A percentile compares a stretch with the other conserved stretches of the same genome.
These are phyloP conservation scores for Lasioglossum baleicum DNA, from an alignment of 1,140 invertebrate species.

Conservation along the genomic window DNA sequence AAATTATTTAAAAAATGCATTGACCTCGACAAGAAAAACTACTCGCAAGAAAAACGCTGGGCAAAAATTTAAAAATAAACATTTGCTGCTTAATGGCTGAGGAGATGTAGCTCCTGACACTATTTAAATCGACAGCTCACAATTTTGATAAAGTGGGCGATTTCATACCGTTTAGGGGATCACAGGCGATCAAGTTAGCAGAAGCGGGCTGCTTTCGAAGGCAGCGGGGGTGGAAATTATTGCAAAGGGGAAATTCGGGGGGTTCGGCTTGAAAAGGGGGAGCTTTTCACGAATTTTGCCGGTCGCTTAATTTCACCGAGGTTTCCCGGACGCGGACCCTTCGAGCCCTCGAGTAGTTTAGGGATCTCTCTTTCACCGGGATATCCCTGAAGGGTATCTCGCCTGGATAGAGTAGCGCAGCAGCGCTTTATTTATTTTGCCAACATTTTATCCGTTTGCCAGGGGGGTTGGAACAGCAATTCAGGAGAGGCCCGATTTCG, in stretches of 20 bases:
- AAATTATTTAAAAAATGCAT: no score
- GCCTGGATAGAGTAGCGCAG: constrained; percentile 14
- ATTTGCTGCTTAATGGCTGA: no score
- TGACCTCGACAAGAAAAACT: no score
- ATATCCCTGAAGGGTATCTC: constrained; percentile 15
- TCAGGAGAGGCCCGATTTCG: constrained; percentile 10
- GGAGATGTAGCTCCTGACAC: no score
- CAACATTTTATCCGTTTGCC: constrained; percentile 44
- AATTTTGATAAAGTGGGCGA: no score
- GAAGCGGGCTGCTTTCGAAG: no score
- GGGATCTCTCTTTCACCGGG: constrained; percentile 15
- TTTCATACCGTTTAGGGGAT: no score
- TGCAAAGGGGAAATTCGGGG: constrained; percentile 8
- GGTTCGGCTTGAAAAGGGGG: constrained; percentile 3
- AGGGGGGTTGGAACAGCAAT: not conserved
- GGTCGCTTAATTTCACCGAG: constrained; percentile 51
- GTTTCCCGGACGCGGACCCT: constrained; percentile 19
- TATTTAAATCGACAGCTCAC: no score
- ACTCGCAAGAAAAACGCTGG: no score
- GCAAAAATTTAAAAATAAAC: no score
- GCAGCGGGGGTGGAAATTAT: not conserved
- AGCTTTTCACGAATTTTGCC: constrained; percentile 47
- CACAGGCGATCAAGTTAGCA: no score
- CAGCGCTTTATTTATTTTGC: constrained; percentile 58
- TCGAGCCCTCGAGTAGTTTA: not conserved